Base-by-base conservation (phyloP, 2,797 vertebrate genomes). In the Protosalanx chinensis region DNA sequence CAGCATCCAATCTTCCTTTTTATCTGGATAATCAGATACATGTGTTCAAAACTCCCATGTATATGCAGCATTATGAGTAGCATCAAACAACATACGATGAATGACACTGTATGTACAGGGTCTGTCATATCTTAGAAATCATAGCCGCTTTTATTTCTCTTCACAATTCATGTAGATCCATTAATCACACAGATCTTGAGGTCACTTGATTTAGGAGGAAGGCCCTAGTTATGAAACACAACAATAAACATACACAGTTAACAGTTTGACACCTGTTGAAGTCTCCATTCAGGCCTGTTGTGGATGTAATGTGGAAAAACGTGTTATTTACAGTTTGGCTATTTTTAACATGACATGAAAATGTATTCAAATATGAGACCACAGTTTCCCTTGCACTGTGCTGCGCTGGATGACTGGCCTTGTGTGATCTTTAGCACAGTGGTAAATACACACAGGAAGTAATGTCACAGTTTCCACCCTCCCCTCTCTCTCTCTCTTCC, bases 401-500 rank as follows among this genome's bases (percentile, higher is more conserved):
- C 63, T 23, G n/a, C 8, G 27, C 41, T 3, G 15, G 23, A 15
- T 49, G 12, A 67, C 65, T n/a, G 16, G 27, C 41, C 41, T 46
- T 29, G 16, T 30, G 46, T 67, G 27, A 51, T 67, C 29, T 16
- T 18, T 7, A 27, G 3, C 61, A 18, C 63, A 33, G 63, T 23
- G n/a, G 33, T 18, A 18, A 18, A 37, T n/a, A 30, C 63, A 64
- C 33, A 72, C 70, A 72, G 70, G 70, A 76, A 75, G 49, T 32
- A 33, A 2, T 68, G 75, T 77, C 67, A 77, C 57, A 77, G 51
- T 77, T 77, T 77, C 71, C 71, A 67, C 60, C 18, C 68, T 30
- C 61, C 46, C 3, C 41, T 46, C 10, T 8, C 41, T 37, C 35
- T 6, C 35, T 37, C 41, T 5, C 41, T n/a, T 16, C 6, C 51